Evolutionary conservation across 1,140 invertebrate genomes (phyloP), one percentile per base, ranked within the genome.

Genomic region (Bombus superbus): DNA sequence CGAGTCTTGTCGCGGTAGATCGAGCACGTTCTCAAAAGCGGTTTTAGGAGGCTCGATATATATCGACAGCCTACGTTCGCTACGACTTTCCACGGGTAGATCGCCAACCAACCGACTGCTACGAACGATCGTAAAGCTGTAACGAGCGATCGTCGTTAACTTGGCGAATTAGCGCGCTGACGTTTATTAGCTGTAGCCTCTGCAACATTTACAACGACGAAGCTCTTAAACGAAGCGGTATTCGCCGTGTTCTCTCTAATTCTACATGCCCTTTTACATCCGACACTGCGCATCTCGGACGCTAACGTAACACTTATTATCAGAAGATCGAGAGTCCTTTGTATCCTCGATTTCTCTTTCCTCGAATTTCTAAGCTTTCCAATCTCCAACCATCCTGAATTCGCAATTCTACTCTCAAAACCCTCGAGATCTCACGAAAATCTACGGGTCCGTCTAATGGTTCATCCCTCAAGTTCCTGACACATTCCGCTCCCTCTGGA

Each of bases 111-210:
- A 66, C 59, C 57, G 74, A 42, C 71, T 72, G 18, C 35, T 77
- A 66, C 74, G 44, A 42, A n/a, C 69, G 64, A 69, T 59, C 82
- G 83, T 89, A 90, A 91, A 90, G 25, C 66, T 15, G 62, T 74
- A 64, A 85, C 82, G 71, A 66, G 64, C 64, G 89, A 86, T 89
- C 62, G 85, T 87, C 82, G 79, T 88, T 87, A 86, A 81, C 40
- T 82, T 66, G 28, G 57, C 44, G 71, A 90, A 89, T 90, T 90
- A 90, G 66, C 88, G 40, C 62, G 18, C 28, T 25, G 89, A 90
- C 88, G 59, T 90, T 89, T 90, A 90, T 89, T 89, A 79, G 75
- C 85, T 75, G 83, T 81, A 40, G 64, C 64, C 80, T 59, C n/a
- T n/a, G 28, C 8, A 68, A 35, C 75, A 22, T 68, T 78, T 66